Evolutionary conservation across 2,797 vertebrate genomes (phyloP).

Genomic region (Sphaeramia orbicularis): DNA sequence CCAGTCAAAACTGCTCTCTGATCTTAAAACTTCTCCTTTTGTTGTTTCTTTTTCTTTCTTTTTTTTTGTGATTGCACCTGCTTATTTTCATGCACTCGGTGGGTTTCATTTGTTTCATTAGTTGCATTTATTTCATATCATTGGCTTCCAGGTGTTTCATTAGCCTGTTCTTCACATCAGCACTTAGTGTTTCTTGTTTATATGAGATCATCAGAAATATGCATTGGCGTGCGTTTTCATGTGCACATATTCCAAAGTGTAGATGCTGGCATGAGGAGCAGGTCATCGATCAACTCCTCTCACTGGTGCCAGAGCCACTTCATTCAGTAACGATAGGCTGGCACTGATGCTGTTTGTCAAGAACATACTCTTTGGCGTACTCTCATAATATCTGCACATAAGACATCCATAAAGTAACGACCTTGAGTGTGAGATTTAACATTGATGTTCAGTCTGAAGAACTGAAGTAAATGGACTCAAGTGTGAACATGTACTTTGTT

Average conservation of each 20-base stretch:
- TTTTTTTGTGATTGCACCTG: conserved; percentile 13
- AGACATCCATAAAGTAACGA: neutral
- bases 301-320: conserved; percentile 2
- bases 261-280: conserved; percentile 9
- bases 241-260: conserved; percentile 10
- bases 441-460: too few species aligned
- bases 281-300: conserved; percentile 27
- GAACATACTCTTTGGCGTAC: too few species aligned
- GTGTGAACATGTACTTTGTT: too few species aligned
- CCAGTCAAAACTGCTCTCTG: too few species aligned
- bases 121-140: too few species aligned
- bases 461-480: too few species aligned
- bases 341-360: conserved; percentile 4
- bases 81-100: conserved; percentile 9
- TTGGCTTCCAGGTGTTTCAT: conserved; percentile 10
- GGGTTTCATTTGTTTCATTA: neutral
- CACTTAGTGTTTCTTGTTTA: conserved; percentile 6
- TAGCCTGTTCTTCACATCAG: conserved; percentile 1
- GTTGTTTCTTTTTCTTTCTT: too few species aligned
- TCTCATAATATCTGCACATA: neutral
- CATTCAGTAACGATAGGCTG: conserved; percentile 24
- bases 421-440: neutral
- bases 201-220: neutral
- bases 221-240: neutral
- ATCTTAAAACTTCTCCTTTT: conserved; percentile 31